These are phyloP conservation scores for Sericinus montela DNA, from an alignment of 2,888 invertebrate genomes.

Conservation along the genomic window DNA sequence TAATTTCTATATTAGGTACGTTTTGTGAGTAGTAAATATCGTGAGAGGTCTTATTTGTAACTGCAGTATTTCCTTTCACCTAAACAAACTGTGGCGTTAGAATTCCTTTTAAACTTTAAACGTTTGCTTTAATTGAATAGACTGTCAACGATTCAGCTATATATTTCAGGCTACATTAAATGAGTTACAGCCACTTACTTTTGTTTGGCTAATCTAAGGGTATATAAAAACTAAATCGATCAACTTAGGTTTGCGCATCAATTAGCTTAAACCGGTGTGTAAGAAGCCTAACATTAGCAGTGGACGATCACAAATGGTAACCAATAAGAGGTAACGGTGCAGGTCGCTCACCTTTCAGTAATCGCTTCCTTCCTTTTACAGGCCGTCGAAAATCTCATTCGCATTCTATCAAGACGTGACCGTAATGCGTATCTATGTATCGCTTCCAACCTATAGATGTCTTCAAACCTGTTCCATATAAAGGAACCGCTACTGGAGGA, in stretches of 20 bases:
- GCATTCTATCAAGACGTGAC: slow-evolving; percentile 51
- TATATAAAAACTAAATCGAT: too few species aligned
- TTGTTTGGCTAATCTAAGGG: too few species aligned
- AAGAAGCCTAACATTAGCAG: slow-evolving; percentile 29
- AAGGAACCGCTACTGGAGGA: slow-evolving; percentile 2
- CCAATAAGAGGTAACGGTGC: slow-evolving; percentile 54
- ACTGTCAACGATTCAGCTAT: too few species aligned
- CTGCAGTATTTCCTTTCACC: too few species aligned
- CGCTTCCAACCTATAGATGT: slow-evolving; percentile 24
- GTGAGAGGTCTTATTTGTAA: too few species aligned
- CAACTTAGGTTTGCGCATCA: neutral
- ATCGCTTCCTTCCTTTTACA: slow-evolving; percentile 72
- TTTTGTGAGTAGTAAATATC: too few species aligned
- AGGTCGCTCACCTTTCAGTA: slow-evolving; percentile 71
- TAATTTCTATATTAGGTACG: too few species aligned
- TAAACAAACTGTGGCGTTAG: too few species aligned
- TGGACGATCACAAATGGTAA: slow-evolving; percentile 39
- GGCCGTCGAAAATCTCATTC: slow-evolving; percentile 57
- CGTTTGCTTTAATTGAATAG: too few species aligned
- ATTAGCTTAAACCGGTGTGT: slow-evolving; percentile 36
- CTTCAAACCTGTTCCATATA: slow-evolving; percentile 20
- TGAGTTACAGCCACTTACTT: too few species aligned
- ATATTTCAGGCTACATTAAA: too few species aligned
- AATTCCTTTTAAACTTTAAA: too few species aligned
- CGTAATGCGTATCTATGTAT: slow-evolving; percentile 46